phyloP scores from a whole-genome alignment of 2,888 invertebrate species.

The Scrobipalpa costella region DNA sequence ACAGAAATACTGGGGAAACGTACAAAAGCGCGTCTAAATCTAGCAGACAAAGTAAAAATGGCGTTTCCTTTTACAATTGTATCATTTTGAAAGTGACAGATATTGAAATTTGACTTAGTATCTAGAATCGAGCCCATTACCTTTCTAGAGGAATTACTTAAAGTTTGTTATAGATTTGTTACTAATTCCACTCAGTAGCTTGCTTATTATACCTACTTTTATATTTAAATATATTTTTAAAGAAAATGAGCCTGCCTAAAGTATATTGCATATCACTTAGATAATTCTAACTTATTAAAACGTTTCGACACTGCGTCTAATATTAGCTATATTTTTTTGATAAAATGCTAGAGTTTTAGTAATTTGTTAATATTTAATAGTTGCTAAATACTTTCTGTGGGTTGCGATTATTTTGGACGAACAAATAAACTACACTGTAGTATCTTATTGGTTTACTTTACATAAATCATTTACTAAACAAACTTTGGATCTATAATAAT shows the following conservation, averaged over 20 bases:
- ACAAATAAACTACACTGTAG: conserved; percentile 4
- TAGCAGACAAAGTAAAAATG: too few species aligned
- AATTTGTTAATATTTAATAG: conserved; percentile 37
- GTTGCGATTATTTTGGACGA: conserved; percentile 28
- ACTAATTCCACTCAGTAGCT: conserved; percentile 41
- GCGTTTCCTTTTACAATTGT: too few species aligned
- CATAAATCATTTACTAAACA: neutral
- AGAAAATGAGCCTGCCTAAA: conserved; percentile 71
- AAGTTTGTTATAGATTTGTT: neutral
- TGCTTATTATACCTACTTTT: conserved; percentile 37
- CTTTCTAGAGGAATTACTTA: neutral
- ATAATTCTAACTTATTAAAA: conserved; percentile 55
- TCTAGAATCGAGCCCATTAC: too few species aligned
- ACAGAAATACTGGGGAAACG: too few species aligned
- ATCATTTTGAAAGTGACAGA: too few species aligned
- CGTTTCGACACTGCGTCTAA: conserved; percentile 43
- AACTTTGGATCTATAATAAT: too few species aligned
- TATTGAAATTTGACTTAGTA: too few species aligned
- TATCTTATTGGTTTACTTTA: neutral
- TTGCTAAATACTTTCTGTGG: conserved; percentile 40
- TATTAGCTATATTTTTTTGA: conserved; percentile 46
- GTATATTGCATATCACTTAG: conserved; percentile 79
- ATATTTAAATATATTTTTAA: conserved; percentile 34
- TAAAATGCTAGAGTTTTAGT: conserved; percentile 50
- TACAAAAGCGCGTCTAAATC: too few species aligned